Evolutionary conservation across 2,888 invertebrate species (phyloP), one percentile per base, ranked within the genome.

Genomic region (Drosophila paracracens): DNA sequence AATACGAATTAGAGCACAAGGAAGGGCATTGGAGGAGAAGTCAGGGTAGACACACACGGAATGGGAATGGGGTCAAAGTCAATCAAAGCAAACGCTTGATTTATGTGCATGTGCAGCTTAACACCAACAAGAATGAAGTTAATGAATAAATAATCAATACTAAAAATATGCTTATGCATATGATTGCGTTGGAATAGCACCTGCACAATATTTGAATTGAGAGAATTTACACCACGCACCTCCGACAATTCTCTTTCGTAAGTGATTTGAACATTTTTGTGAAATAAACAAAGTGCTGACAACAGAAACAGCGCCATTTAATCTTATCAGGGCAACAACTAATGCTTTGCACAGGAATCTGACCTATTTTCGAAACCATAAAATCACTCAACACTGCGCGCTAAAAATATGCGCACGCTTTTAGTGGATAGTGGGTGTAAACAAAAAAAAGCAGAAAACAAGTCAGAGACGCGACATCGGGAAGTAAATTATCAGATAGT

Each of bases 41-140:
- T 43, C 54, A 48, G 25, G 51, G 66, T 66, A 51, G 63, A 65
- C 31, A 58, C 25, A 64, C 38, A 38, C 10, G 36, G 7, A 11
- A 56, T 43, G 11, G 21, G 56, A 82, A 76, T 70, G 68, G 43
- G 81, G 88, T 74, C 83, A 84, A 88, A 85, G 83, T 81, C 83
- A 75, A 61, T 31, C 74, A 71, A 67, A 62, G 52, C 52, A 71
- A 53, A 52, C 51, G 63, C 53, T 69, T 51, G 51, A 50, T 72
- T 66, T 46, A 16, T 33, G 33, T 33, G 33, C 33, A 58, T 52
- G 52, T 56, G 38, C 51, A 66, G 35, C 56, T 51, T 40, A 27
- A 38, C 31, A 31, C 25, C 27, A 46, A 33, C 48, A 48, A 13
- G 4, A 4, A 25, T 35, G 18, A 25, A 36, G 18, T 36, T 36